Percentiles rank a stretch among this genome's conserved stretches.
phyloP scores from a whole-genome alignment of 2,888 invertebrate genomes.

The Hetaerina titia region DNA sequence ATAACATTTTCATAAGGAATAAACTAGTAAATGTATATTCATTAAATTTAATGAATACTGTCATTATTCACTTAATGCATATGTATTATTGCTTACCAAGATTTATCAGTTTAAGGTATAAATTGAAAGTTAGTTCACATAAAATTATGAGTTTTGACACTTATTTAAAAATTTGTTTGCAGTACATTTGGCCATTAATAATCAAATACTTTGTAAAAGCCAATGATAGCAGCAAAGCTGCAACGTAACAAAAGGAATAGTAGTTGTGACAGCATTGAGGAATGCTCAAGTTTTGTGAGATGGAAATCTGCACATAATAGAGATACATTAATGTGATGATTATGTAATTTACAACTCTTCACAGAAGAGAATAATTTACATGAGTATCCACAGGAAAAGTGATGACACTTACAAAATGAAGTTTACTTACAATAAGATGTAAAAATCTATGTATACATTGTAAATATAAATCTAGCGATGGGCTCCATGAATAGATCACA shows the following conservation, averaged over 20 bases:
- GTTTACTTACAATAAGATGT: not conserved
- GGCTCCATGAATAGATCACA: not conserved
- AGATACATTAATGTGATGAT: conserved; percentile 37
- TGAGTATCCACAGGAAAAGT: conserved; percentile 36
- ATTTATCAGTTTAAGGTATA: conserved; percentile 15
- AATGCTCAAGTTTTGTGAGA: not conserved
- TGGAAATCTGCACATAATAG: not conserved
- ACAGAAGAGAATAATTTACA: conserved; percentile 41
- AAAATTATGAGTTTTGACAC: not conserved
- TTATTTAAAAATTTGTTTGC: not conserved
- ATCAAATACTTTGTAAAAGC: not conserved
- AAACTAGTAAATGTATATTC: too few relatives aligned
- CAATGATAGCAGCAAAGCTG: not conserved
- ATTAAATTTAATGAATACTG: not conserved
- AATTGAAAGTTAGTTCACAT: not conserved
- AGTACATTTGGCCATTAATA: not conserved
- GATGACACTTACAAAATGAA: conserved; percentile 19
- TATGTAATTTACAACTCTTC: conserved; percentile 22
- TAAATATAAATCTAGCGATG: not conserved
- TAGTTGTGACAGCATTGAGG: not conserved
- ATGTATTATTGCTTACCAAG: conserved; percentile 30
- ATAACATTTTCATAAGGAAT: too few relatives aligned
- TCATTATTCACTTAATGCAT: not conserved
- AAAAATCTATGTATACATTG: not conserved
- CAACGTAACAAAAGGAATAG: not conserved